Percentiles rank a stretch among this genome's conserved stretches.
Evolutionary conservation across 2,113 vertebrate species (phyloP).

Genomic region (Xyliphius kryptos): DNA sequence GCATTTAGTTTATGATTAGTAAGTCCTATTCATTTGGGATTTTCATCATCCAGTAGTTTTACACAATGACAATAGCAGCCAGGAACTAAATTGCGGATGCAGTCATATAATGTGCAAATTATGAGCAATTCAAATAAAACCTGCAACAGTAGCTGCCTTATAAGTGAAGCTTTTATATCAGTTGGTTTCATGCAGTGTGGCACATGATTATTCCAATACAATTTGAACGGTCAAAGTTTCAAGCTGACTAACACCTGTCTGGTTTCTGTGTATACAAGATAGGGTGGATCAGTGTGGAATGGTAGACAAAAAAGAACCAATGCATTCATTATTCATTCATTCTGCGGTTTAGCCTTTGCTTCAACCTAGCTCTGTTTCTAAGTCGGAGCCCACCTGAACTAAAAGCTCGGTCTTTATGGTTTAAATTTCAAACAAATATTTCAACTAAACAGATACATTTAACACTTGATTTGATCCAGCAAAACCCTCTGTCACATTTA

Average conservation of each 20-base stretch:
- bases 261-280: constrained; percentile 32
- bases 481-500: not conserved
- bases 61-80: too few species aligned
- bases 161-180: not conserved
- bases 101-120: not conserved
- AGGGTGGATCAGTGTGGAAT: constrained; percentile 16
- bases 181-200: not conserved
- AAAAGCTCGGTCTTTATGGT: not conserved
- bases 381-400: not conserved
- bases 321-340: constrained; percentile 28
- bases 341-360: not conserved
- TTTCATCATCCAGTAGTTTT: too few species aligned
- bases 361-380: not conserved
- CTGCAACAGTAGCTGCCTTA: not conserved
- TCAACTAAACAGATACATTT: too few species aligned
- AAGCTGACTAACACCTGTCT: constrained; percentile 26
- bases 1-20: too few species aligned
- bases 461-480: not conserved
- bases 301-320: constrained; percentile 14
- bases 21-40: too few species aligned
- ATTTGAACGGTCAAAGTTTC: not conserved
- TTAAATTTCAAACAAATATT: too few species aligned
- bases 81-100: too few species aligned
- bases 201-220: not conserved
- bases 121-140: not conserved